Evolutionary conservation across 2,888 invertebrate species (phyloP).

Genomic region (Hemistola chrysoprasaria): DNA sequence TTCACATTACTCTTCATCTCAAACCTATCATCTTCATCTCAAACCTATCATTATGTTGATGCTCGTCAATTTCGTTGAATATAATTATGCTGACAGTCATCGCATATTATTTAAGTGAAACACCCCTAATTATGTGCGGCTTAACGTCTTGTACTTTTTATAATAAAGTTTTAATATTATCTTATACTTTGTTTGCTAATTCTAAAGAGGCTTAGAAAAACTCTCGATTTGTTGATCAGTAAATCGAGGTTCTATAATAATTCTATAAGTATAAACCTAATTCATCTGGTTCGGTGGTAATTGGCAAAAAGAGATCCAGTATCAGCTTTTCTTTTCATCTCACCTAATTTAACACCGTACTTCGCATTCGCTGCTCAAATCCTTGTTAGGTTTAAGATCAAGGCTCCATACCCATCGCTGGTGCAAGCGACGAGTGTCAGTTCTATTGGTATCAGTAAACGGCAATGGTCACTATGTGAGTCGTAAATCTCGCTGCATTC

Average conservation of each 20-base stretch:
- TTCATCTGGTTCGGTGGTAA: no score
- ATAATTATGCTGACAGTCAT: conserved; percentile 40
- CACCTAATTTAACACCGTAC: conserved; percentile 3
- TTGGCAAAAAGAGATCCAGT: no score
- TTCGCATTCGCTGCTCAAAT: no score
- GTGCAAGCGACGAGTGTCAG: conserved; percentile 5
- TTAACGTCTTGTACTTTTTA: no score
- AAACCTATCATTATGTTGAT: conserved; percentile 37
- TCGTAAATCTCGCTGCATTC: conserved; percentile 57
- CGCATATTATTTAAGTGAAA: conserved; percentile 31
- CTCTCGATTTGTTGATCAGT: no score
- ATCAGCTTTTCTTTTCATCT: not conserved
- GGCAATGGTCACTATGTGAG: conserved; percentile 53
- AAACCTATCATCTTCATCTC: conserved; percentile 7
- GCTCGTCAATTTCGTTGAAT: conserved; percentile 33
- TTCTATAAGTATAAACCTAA: no score
- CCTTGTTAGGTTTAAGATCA: conserved; percentile 2
- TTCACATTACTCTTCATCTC: conserved; percentile 31
- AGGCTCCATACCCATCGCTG: conserved; percentile 16
- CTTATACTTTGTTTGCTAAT: no score
- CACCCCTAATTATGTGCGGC: conserved; percentile 11
- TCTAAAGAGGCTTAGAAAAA: no score
- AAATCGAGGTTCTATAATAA: no score
- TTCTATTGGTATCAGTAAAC: conserved; percentile 28
- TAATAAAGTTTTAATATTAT: no score